These are phyloP conservation scores for Oxycera nigricornis DNA, from an alignment of 2,888 invertebrate genomes.

Conservation along the genomic window DNA sequence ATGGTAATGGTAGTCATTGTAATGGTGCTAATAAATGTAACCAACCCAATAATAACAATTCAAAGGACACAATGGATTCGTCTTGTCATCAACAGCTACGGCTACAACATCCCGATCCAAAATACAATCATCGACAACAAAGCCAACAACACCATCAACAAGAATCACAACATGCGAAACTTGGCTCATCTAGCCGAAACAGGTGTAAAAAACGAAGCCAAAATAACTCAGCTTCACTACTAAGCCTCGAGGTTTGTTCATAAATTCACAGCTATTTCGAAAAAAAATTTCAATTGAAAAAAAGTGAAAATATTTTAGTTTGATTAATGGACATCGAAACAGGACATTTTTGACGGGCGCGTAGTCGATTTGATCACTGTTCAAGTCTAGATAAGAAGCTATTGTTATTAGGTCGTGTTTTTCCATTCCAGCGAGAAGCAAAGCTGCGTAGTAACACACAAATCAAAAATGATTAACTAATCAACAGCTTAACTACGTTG, in stretches of 20 bases:
- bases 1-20: conserved; percentile 45
- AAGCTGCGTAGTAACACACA: no score
- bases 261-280: background rate
- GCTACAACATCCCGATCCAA: conserved; percentile 16
- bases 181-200: conserved; percentile 42
- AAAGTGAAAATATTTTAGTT: no score
- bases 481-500: no score
- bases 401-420: no score
- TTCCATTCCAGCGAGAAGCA: no score
- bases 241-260: conserved; percentile 50
- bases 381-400: no score
- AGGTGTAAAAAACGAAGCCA: conserved; percentile 44
- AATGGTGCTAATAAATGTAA: conserved; percentile 44
- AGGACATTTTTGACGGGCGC: no score
- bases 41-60: conserved; percentile 41
- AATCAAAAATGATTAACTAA: no score
- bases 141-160: conserved; percentile 45
- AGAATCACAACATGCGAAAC: conserved; percentile 47
- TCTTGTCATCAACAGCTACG: conserved; percentile 28
- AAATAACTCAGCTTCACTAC: conserved; percentile 47
- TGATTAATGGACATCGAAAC: no score
- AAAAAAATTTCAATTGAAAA: background rate
- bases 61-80: conserved; percentile 23
- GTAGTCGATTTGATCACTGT: no score
- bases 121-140: conserved; percentile 7